phyloP scores from a whole-genome alignment of 2,797 vertebrate genomes.

The Enteromius thamalakanensis region DNA sequence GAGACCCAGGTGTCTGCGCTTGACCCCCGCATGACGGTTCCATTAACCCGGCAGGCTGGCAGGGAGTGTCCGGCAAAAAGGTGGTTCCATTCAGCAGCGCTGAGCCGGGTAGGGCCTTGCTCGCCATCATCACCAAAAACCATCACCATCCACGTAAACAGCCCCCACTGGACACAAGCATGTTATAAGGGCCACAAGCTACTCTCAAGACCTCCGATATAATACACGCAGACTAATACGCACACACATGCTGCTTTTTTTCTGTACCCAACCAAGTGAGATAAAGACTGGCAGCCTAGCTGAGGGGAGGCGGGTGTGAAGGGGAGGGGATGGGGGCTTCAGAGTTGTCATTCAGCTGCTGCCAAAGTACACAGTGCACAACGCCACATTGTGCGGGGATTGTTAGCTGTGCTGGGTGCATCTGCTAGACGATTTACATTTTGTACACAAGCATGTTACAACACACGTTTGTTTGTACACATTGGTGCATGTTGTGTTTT shows the following conservation, averaged over 20 bases:
- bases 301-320: conserved; percentile 69
- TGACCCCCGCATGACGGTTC: conserved; percentile 91
- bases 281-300: conserved; percentile 80
- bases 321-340: conserved; percentile 50
- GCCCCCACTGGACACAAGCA: conserved; percentile 57
- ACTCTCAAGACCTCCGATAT: conserved; percentile 58
- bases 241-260: conserved; percentile 71
- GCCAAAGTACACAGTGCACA: conserved; percentile 58
- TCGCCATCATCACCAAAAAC: conserved; percentile 69
- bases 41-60: conserved; percentile 85
- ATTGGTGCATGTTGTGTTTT: conserved; percentile 19
- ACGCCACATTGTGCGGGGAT: conserved; percentile 45
- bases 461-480: conserved; percentile 41
- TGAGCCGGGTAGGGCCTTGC: conserved; percentile 62
- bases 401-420: conserved; percentile 51
- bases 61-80: conserved; percentile 78
- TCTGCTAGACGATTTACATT: conserved; percentile 41
- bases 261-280: conserved; percentile 79
- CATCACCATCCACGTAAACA: conserved; percentile 61
- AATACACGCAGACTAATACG: conserved; percentile 58
- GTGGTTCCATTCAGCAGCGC: conserved; percentile 59
- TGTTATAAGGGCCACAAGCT: conserved; percentile 44
- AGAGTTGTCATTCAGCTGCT: conserved; percentile 63
- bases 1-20: conserved; percentile 92
- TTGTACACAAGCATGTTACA: conserved; percentile 39